Evolutionary conservation across 2,113 vertebrate genomes (phyloP).

Genomic region (Sebastes fasciatus): DNA sequence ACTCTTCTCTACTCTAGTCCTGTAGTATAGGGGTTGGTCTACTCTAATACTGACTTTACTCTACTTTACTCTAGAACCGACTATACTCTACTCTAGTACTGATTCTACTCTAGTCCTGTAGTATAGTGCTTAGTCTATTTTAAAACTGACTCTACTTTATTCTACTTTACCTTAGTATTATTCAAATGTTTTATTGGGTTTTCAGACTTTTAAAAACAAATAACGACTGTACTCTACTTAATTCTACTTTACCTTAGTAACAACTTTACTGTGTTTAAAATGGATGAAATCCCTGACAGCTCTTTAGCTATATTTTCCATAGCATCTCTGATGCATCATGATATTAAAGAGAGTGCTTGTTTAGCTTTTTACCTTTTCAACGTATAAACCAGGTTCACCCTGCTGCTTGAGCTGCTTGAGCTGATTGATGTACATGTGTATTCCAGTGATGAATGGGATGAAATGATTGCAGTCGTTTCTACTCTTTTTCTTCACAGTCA

Average conservation of each 20-base stretch:
- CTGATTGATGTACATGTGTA: neutral
- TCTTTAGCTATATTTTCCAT: neutral
- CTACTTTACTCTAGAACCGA: neutral
- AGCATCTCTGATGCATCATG: neutral
- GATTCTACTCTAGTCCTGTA: neutral
- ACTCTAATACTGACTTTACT: neutral
- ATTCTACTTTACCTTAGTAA: neutral
- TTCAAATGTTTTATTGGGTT: too few species aligned
- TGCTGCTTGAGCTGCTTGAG: neutral
- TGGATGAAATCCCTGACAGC: neutral
- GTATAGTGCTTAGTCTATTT: neutral
- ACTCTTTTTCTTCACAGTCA: slow-evolving; percentile 83
- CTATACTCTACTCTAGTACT: too few species aligned
- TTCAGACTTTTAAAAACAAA: too few species aligned
- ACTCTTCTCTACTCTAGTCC: neutral
- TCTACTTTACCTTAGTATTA: neutral
- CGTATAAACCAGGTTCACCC: neutral
- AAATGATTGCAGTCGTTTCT: slow-evolving; percentile 12
- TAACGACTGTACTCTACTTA: neutral
- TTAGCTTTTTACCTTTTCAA: neutral
- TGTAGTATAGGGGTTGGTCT: neutral
- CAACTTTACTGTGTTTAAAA: neutral
- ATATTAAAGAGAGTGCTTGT: neutral
- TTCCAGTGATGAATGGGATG: slow-evolving; percentile 17
- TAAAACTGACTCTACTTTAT: too few species aligned